phyloP scores from a whole-genome alignment of 2,888 invertebrate species.

The Caenorhabditis sp. region DNA sequence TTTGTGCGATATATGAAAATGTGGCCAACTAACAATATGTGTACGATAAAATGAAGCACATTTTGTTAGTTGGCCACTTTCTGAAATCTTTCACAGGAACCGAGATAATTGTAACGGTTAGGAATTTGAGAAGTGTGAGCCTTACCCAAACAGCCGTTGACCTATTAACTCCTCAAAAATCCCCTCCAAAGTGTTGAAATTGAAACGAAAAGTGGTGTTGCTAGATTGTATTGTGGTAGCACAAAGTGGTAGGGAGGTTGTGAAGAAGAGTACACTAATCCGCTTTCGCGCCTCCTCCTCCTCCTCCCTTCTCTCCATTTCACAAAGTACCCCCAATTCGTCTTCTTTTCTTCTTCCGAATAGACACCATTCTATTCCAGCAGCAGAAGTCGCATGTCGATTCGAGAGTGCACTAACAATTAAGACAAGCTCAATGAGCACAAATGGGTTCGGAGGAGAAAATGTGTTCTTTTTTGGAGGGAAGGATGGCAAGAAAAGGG shows the following conservation, averaged over 20 bases:
- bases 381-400: conserved; percentile 28
- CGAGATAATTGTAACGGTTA: too few relatives aligned
- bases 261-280: conserved; percentile 57
- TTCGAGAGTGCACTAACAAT: conserved; percentile 31
- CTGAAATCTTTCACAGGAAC: too few relatives aligned
- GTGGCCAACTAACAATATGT: too few relatives aligned
- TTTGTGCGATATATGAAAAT: too few relatives aligned
- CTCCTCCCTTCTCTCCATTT: conserved; percentile 45
- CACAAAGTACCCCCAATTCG: conserved; percentile 52
- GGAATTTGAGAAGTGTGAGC: too few relatives aligned
- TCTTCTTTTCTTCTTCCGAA: conserved; percentile 30
- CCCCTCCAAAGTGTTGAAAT: not conserved
- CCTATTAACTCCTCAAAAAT: not conserved
- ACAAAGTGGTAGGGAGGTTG: conserved; percentile 7
- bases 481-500: not conserved
- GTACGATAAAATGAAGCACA: too few relatives aligned
- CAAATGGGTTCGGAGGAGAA: not conserved
- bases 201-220: conserved; percentile 32
- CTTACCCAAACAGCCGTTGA: too few relatives aligned
- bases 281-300: conserved; percentile 44
- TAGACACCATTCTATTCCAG: conserved; percentile 21
- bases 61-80: too few relatives aligned
- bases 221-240: conserved; percentile 27
- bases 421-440: conserved; percentile 17
- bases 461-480: conserved; percentile 14